Evolutionary conservation across 1,140 invertebrate species (phyloP).

Genomic region (Tetramorium alpestre): DNA sequence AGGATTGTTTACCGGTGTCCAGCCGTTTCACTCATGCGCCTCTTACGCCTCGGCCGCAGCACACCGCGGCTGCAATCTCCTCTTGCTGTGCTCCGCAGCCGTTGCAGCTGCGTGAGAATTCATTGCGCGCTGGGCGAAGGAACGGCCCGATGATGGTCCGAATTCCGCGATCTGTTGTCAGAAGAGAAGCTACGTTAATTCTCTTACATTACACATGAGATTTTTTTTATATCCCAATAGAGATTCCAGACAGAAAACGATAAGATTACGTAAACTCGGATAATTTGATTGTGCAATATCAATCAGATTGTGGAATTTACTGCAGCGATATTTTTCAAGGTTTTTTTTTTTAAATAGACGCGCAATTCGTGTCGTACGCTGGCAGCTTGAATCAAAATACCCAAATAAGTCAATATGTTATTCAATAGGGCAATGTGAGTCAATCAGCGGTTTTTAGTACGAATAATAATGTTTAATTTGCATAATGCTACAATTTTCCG

Average conservation of each 20-base stretch:
- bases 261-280: background rate
- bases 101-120: slow-evolving; percentile 6
- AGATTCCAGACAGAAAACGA: background rate
- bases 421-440: too few relatives aligned
- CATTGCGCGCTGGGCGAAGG: background rate
- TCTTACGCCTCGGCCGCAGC: slow-evolving; percentile 56
- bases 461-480: too few relatives aligned
- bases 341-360: background rate
- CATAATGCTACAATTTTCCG: too few relatives aligned
- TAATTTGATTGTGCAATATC: background rate
- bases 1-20: slow-evolving; percentile 82
- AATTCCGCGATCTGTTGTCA: background rate
- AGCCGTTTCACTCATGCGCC: slow-evolving; percentile 65
- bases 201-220: background rate
- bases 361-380: background rate
- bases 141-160: background rate
- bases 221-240: background rate
- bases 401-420: background rate
- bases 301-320: background rate
- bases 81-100: background rate
- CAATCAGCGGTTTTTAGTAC: too few relatives aligned
- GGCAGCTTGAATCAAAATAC: background rate
- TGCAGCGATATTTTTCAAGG: background rate
- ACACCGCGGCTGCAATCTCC: slow-evolving; percentile 58
- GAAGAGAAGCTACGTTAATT: background rate